Evolutionary conservation across 2,797 vertebrate genomes (phyloP).

Genomic region (Platalea minor): DNA sequence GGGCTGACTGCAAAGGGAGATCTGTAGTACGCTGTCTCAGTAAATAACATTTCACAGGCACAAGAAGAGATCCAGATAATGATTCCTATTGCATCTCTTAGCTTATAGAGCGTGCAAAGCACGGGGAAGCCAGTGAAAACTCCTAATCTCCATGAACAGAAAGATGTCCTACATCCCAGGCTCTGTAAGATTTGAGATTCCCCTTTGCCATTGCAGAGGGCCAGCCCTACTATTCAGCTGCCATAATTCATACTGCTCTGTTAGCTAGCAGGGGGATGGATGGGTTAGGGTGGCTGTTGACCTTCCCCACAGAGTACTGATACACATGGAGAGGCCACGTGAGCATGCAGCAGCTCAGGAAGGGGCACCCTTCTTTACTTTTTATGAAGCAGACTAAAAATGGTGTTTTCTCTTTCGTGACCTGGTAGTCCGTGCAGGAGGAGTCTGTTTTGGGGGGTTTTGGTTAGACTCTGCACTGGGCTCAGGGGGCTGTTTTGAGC

Average conservation of each 20-base stretch:
- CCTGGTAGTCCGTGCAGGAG: slow-evolving; percentile 56
- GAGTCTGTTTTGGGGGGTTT: background rate
- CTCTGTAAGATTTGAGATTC: background rate
- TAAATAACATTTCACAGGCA: background rate
- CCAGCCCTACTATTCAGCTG: background rate
- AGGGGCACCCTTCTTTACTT: background rate
- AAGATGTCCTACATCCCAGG: background rate
- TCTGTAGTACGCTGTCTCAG: background rate
- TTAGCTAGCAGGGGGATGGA: background rate
- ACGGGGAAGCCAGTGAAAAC: background rate
- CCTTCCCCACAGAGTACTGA: background rate
- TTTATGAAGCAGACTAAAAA: slow-evolving; percentile 18
- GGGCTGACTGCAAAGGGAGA: background rate
- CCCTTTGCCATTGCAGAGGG: background rate
- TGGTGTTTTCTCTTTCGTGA: slow-evolving; percentile 74
- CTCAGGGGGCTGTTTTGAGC: background rate
- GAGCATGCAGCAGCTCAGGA: background rate
- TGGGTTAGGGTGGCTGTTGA: background rate
- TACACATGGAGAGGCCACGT: background rate
- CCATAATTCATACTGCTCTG: background rate
- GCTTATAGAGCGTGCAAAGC: background rate
- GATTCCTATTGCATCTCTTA: background rate
- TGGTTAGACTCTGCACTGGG: background rate
- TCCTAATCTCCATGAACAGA: background rate
- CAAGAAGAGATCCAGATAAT: background rate